phyloP scores from a whole-genome alignment of 2,113 vertebrate genomes.

The Himantopus leucocephalus region DNA sequence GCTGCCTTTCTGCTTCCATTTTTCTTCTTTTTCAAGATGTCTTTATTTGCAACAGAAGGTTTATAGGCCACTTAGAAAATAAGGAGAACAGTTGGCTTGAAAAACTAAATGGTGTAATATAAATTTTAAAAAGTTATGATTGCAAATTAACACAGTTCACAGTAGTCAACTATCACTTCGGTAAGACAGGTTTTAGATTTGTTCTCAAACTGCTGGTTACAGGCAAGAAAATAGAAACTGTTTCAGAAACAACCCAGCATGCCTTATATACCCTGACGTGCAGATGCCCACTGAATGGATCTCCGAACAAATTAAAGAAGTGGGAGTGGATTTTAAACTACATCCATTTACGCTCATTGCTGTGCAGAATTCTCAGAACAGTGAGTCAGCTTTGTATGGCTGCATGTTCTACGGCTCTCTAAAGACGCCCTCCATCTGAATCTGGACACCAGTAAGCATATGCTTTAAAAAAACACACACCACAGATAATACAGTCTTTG shows the following conservation, averaged over 20 bases:
- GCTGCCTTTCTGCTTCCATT: neutral
- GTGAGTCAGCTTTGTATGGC: neutral
- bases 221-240: neutral
- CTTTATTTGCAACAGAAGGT: conserved; percentile 34
- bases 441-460: neutral
- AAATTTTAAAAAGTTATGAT: conserved; percentile 18
- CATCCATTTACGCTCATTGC: neutral
- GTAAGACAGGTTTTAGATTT: neutral
- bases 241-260: neutral
- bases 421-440: neutral
- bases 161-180: neutral
- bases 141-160: conserved; percentile 9
- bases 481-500: neutral
- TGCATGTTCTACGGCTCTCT: neutral
- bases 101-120: neutral
- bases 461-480: neutral
- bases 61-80: conserved; percentile 34
- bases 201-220: neutral
- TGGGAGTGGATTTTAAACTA: neutral
- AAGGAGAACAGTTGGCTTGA: neutral
- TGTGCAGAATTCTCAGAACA: neutral
- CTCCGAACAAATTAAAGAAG: neutral
- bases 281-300: neutral
- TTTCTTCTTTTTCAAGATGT: conserved; percentile 16
- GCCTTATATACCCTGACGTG: neutral